Evolutionary conservation across 1,140 invertebrate genomes (phyloP).

Genomic region (Adelges cooleyi): DNA sequence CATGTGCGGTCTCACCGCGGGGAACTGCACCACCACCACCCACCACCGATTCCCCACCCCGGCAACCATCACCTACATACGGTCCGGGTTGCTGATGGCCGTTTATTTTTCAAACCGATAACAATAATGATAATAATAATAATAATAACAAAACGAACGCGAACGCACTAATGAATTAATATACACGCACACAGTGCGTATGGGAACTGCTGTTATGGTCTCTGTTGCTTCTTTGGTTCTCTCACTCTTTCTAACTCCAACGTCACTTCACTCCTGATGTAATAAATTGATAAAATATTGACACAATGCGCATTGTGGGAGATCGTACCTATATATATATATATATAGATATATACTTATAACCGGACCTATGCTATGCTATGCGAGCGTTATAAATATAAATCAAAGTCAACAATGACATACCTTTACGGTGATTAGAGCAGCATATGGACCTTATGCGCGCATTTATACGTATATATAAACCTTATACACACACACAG

Average conservation of each 20-base stretch:
- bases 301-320: neutral
- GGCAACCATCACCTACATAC: neutral
- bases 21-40: neutral
- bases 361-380: neutral
- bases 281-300: neutral
- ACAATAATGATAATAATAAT: neutral
- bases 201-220: neutral
- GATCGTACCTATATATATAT: neutral
- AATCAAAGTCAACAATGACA: slow-evolving; percentile 18
- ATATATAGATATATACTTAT: neutral
- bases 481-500: no score
- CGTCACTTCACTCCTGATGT: neutral
- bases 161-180: neutral
- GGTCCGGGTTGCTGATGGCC: neutral
- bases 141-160: neutral
- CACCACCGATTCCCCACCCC: neutral
- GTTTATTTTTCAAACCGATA: neutral
- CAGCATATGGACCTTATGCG: no score
- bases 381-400: neutral
- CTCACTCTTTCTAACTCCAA: no score
- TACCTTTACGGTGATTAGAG: no score
- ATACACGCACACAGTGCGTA: neutral
- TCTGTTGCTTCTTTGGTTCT: no score
- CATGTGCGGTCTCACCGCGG: neutral
- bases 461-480: no score